phyloP scores from a whole-genome alignment of 2,888 invertebrate genomes.

The Hedya salicella region DNA sequence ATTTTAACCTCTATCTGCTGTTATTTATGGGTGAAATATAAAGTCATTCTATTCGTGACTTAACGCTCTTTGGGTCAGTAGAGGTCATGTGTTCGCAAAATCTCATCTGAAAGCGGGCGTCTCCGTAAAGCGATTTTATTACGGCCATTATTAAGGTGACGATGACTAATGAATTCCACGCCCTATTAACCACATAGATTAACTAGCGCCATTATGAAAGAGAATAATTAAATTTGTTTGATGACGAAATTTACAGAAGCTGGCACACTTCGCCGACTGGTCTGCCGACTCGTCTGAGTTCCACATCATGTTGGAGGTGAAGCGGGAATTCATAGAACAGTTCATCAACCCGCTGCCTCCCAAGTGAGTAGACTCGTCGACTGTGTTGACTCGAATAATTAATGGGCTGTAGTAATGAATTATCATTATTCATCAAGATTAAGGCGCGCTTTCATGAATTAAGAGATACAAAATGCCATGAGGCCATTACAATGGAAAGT shows the following conservation, averaged over 20 bases:
- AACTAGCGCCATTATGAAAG: conserved; percentile 54
- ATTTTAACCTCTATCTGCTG: not conserved
- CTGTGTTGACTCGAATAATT: conserved; percentile 36
- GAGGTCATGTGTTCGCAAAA: conserved; percentile 25
- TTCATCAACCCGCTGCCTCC: conserved; percentile 86
- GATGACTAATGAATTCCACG: conserved; percentile 47
- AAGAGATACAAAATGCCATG: conserved; percentile 46
- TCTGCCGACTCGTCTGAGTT: conserved; percentile 89
- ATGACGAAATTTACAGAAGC: conserved; percentile 74
- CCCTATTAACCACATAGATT: conserved; percentile 49
- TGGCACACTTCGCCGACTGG: conserved; percentile 92
- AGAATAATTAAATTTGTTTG: conserved; percentile 63
- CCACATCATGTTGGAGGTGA: conserved; percentile 89
- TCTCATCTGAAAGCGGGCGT: conserved; percentile 22
- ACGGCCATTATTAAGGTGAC: conserved; percentile 34
- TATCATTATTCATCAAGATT: conserved; percentile 52
- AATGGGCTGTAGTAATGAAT: conserved; percentile 47
- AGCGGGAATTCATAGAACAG: conserved; percentile 88
- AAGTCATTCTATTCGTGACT: not conserved
- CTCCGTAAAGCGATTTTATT: conserved; percentile 33
- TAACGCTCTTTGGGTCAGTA: conserved; percentile 8
- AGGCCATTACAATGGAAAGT: conserved; percentile 26
- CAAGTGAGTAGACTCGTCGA: conserved; percentile 75
- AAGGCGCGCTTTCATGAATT: conserved; percentile 48
- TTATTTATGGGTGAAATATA: not conserved